Evolutionary conservation across 2,888 invertebrate genomes (phyloP), one percentile per base, ranked within the genome.

Genomic region (Drosophila prostipennis): DNA sequence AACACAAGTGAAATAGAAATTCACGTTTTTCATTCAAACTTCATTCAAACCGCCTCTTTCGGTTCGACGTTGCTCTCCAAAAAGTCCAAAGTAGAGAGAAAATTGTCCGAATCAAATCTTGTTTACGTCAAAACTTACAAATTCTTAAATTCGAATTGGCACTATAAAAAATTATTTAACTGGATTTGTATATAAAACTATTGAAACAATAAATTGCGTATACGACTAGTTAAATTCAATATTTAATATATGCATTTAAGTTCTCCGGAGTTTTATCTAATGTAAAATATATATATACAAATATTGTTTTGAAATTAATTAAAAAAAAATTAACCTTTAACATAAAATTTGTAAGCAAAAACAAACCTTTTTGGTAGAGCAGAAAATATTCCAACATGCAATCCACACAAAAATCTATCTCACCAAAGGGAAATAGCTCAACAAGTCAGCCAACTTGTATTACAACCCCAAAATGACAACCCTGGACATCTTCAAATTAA

Each of bases 1-100:
- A 32, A 29, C 46, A 46, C 46, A 32, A 46, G 11, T n/a, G 14
- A 7, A 46, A 10, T 14, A 5, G 11, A 5, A 5, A 19, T 32
- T 34, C 16, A 48, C 34, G 48, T 19, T 34, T 48, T 48, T 48
- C 48, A 48, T 19, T 48, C 48, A 48, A 34, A 48, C 46, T 32
- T 32, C 6, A 32, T 32, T 45, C 29, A 14, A 16, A 46, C 48
- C 10, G 16, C 48, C 48, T 48, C 34, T 16, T 48, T 48, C 2
- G 46, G 34, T 34, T 48, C 7, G 13, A 48, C 6, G 45, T 4
- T 6, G 16, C 32, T 48, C 48, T 32, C 32, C 48, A 16, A 34
- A 32, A 48, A 32, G 11, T 48, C 5, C 7, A 6, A 48, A 6
- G 3, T 19, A 2, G 7, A 6, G 29, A 46, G 32, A 48, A 48